Base-by-base conservation (phyloP, 2,113 vertebrate species). In the Myotis brandtii region DNA sequence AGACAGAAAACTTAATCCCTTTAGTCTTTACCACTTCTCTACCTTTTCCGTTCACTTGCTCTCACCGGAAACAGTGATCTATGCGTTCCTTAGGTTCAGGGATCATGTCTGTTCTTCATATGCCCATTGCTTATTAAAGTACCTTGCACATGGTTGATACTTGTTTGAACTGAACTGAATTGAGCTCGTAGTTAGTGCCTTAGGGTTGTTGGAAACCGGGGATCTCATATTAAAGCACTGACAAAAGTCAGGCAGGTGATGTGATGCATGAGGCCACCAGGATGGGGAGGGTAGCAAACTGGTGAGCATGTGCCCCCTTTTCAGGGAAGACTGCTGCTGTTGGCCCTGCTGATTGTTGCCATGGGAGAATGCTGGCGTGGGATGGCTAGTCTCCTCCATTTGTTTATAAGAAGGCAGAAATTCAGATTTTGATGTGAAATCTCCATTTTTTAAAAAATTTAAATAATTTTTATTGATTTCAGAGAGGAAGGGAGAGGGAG, bases 371-470 rank as follows among this genome's bases (percentile, higher is more conserved):
- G 23, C 67, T 76, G 62, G 67, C 73, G 27, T 17, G 6, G 46
- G 6, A 40, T 8, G 32, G 56, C 30, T 77, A 54, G 32, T 48
- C 25, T 92, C 17, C 21, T 43, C 73, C 70, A 5, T 82, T 86
- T 93, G 84, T 83, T 83, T 88, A 27, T 40, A 86, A 73, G 84
- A 84, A 84, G 23, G 64, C 37, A 91, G 70, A 85, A 77, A 56
- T 43, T 77, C 64, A 84, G 66, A 73, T 94, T 87, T 92, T 76
- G 56, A 70, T 92, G 75, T 43, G 82, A 93, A 88, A 87, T 62
- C 59, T 91, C 72, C 17, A 84, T 72, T 96, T 67, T 43, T 43
- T 8, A 69, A 30, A n/a, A 11, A 12, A 4, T 27, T 25, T 62
- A 62, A 62, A 27, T 62, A 27, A 62, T 11, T 62, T 62, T 27